Conservation (phyloP, 2,113 vertebrate species). For the Channa maculata region DNA sequence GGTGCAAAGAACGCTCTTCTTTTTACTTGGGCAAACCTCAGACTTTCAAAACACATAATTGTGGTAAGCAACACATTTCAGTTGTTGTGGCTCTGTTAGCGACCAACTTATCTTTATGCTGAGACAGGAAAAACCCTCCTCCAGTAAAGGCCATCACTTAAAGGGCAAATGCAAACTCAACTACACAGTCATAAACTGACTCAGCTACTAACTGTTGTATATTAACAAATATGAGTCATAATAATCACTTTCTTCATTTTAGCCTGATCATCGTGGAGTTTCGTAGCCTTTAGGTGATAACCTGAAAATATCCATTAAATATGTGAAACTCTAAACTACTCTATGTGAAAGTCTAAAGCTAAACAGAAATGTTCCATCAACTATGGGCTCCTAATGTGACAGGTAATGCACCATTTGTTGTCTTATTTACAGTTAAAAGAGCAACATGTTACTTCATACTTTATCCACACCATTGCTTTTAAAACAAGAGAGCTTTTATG, state of each 20-base stretch:
- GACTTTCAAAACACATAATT: neutral
- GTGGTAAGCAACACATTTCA: neutral
- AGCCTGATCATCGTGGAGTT: too few relatives aligned
- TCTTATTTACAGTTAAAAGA: neutral
- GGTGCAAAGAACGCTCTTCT: neutral
- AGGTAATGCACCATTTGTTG: neutral
- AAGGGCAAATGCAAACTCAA: slow-evolving; percentile 6
- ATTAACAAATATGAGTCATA: neutral
- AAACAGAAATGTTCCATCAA: neutral
- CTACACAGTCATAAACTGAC: neutral
- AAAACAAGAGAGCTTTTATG: neutral
- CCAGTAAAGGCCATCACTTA: neutral
- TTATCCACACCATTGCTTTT: neutral
- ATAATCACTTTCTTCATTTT: neutral
- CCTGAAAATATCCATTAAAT: neutral
- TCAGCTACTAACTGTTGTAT: too few relatives aligned
- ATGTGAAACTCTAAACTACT: neutral
- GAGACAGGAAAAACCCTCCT: slow-evolving; percentile 2
- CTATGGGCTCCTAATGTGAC: neutral
- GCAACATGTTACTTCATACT: too few relatives aligned
- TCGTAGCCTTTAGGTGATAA: neutral
- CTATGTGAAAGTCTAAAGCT: too few relatives aligned
- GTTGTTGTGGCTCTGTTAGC: neutral
- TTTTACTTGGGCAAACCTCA: neutral
- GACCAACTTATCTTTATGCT: neutral